Base-by-base conservation (phyloP, 2,888 invertebrate species). In the Leptinotarsa tumamoca region DNA sequence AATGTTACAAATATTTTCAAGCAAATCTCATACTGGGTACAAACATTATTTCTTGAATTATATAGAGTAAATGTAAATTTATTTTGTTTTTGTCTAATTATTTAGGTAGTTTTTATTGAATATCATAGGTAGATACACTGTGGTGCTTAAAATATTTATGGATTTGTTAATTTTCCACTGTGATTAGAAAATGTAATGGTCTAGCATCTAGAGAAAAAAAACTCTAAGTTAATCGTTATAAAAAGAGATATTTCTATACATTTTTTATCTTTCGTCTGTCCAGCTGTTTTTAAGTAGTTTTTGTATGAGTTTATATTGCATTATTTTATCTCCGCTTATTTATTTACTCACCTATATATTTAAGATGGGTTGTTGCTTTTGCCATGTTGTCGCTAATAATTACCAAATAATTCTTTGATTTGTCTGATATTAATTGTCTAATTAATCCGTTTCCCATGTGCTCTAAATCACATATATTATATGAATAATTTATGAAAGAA, bases 341-440 rank as follows among this genome's bases (percentile, higher is more conserved):
- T 80, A 80, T 80, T 81, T 77, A 82, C 79, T 78, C 76, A 77
- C 71, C 70, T 73, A 71, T 73, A 76, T 76, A 71, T 74, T 77
- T 74, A 72, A 54, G 67, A 80, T 78, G 81, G 82, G 80, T 80
- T 82, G 81, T 82, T 82, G 82, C 82, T 82, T 82, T 72, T 66
- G 80, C 80, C 80, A 81, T 80, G 77, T 78, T 79, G 77, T 79
- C 76, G 74, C 74, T 79, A 79, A 71, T 69, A 80, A 77, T 68
- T 52, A 73, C 71, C 43, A 67, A 56, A 54, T 58, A n/a, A 52
- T 56, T 77, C 75, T 71, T 52, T 72, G 21, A 21, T 58, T 58
- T 58, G 27, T 74, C 74, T 78, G 76, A 74, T 49, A 71, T 56
- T 67, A 71, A 67, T 21, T 21, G 21, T 21, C 58, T 58, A 23